A percentile compares a stretch with the other conserved stretches of the same genome.
phyloP scores from a whole-genome alignment of 2,113 vertebrate species.

The Cebus imitator region DNA sequence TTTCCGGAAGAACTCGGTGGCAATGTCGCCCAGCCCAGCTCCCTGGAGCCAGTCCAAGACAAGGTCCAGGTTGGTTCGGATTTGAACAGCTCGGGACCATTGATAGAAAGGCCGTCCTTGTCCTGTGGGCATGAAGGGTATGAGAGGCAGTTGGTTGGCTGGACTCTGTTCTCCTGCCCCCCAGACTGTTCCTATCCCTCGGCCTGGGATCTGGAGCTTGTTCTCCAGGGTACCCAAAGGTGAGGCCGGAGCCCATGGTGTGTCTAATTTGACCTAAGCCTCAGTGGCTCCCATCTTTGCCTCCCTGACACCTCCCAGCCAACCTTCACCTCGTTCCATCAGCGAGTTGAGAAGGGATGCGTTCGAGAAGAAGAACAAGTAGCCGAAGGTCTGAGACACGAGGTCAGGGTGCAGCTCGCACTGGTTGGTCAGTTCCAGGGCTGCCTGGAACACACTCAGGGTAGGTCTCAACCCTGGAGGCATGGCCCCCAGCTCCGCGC shows the following conservation, averaged over 20 bases:
- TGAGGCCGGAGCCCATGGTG: too few relatives aligned
- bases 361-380: constrained; percentile 97
- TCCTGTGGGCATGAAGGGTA: constrained; percentile 60
- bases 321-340: constrained; percentile 91
- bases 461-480: constrained; percentile 89
- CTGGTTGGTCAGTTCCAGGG: constrained; percentile 89
- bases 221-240: not conserved
- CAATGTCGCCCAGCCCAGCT: constrained; percentile 93
- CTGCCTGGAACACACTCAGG: constrained; percentile 91
- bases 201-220: not conserved
- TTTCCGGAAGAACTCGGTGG: constrained; percentile 93
- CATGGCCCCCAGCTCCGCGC: constrained; percentile 85
- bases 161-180: not conserved
- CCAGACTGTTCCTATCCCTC: not conserved
- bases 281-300: not conserved
- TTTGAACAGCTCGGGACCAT: constrained; percentile 94
- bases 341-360: constrained; percentile 95
- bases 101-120: constrained; percentile 90
- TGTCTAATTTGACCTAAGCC: not conserved
- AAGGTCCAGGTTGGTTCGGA: constrained; percentile 93
- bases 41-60: constrained; percentile 95
- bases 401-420: constrained; percentile 92
- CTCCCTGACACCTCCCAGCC: not conserved
- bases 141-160: not conserved
- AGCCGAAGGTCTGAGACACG: constrained; percentile 95